Base-by-base conservation (phyloP, 2,888 invertebrate genomes). In the Platycheirus rosarum region DNA sequence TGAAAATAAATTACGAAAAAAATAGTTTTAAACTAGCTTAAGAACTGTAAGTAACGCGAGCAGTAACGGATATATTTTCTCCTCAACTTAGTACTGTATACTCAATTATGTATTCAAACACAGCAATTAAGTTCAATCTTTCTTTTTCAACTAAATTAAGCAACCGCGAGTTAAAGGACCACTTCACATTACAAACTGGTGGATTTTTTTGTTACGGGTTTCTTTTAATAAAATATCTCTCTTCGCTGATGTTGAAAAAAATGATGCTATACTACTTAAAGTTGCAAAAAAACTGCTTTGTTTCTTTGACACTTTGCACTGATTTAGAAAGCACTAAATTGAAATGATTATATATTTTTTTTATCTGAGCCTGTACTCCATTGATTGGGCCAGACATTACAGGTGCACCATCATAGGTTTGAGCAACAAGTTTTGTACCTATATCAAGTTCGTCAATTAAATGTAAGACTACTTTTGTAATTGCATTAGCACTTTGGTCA, bases 311-410 rank as follows among this genome's bases (percentile, higher is more conserved):
- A 60, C 18, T 70, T 62, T 62, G 62, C 48, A 68, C 55, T 35
- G 68, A 68, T 46, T 70, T 62, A 32, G 70, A 70, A 20, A 70
- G 60, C 16, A 70, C 70, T 60, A 70, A 18, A 60, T 60, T 60
- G 29, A 60, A 40, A n/a, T n/a, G n/a, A n/a, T n/a, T n/a, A n/a
- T n/a, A n/a, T 7, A 32, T 16, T 71, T 71, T 71, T 60, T 62
- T 60, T 57, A 62, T 51, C 44, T 51, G 70, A 42, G 62, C 62
- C 62, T 60, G 62, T 13, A 62, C 60, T 49, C 49, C 62, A 71
- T 62, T 71, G 13, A 63, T 37, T 57, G 40, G 37, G 13, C 63
- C 48, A 63, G 63, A 48, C 63, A 63, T 49, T 48, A 63, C 48
- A 49, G 49, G 63, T 63, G 63, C 63, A 48, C 63, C 35, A 20